phyloP scores from a whole-genome alignment of 2,113 vertebrate species.

The Tamias sibiricus region DNA sequence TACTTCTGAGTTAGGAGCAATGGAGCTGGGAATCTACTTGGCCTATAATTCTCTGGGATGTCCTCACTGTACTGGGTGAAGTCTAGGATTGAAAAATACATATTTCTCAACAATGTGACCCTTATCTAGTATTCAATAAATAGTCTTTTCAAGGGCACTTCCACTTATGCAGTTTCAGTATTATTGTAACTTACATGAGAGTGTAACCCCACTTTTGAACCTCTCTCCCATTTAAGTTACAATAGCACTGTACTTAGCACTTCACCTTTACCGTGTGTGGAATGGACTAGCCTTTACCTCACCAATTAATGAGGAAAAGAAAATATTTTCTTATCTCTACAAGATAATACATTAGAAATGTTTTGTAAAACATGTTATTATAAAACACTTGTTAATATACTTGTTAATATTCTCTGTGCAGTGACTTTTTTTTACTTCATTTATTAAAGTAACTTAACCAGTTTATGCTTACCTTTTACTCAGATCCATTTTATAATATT shows the following conservation, averaged over 20 bases:
- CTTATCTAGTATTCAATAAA: no score
- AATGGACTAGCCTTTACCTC: not conserved
- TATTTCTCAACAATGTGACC: not conserved
- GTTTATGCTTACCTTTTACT: not conserved
- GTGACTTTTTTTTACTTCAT: not conserved
- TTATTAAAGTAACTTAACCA: not conserved
- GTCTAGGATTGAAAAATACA: not conserved
- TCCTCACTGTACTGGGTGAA: not conserved
- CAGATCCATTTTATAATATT: not conserved
- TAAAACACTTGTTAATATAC: not conserved
- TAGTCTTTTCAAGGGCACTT: not conserved
- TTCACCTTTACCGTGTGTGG: fast-evolving
- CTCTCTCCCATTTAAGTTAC: fast-evolving
- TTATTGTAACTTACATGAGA: no score
- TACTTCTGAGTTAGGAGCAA: not conserved
- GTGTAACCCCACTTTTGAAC: not conserved
- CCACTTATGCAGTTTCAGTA: not conserved
- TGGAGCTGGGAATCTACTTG: not conserved
- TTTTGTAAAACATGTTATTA: not conserved
- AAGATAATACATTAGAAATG: not conserved
- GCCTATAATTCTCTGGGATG: fast-evolving
- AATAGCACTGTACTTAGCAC: not conserved
- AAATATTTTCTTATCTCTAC: not conserved
- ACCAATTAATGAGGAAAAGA: not conserved
- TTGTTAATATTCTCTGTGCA: not conserved